A percentile compares a stretch with the other conserved stretches of the same genome.
These are phyloP conservation scores for Lepidocyrtoides sp. DNA, from an alignment of 2,888 invertebrate species.

Conservation along the genomic window DNA sequence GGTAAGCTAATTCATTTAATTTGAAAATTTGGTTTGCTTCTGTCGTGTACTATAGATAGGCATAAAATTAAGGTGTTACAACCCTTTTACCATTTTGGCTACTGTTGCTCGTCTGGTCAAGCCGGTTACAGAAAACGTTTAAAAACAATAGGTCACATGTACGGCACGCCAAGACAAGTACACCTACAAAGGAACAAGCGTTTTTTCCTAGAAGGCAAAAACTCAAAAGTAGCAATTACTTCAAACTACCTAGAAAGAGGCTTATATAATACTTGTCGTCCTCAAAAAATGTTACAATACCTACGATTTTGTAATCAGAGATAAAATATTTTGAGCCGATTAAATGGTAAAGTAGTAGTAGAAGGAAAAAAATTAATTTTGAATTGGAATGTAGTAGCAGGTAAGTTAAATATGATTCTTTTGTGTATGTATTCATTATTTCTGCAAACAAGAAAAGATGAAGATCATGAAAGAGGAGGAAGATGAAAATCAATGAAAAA, in stretches of 20 bases:
- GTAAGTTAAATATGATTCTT: neutral
- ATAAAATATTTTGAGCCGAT: conserved; percentile 49
- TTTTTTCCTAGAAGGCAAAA: conserved; percentile 48
- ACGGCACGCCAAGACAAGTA: neutral
- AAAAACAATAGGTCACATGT: conserved; percentile 66
- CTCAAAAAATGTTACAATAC: neutral
- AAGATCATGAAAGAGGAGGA: conserved; percentile 38
- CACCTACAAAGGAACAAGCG: neutral
- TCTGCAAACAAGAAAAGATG: neutral
- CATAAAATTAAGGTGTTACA: neutral
- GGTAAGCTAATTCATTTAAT: neutral
- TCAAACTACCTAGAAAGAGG: conserved; percentile 12
- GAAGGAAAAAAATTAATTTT: conserved; percentile 59
- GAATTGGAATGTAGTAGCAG: conserved; percentile 46
- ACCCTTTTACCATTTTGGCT: conserved; percentile 45
- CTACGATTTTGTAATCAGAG: conserved; percentile 9
- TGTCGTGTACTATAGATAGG: neutral
- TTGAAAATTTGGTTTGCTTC: neutral
- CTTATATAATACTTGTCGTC: conserved; percentile 53
- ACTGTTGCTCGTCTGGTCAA: conserved; percentile 60
- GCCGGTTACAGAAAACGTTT: conserved; percentile 69
- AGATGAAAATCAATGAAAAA: conserved; percentile 73
- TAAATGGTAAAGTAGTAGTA: neutral
- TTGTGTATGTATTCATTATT: neutral
- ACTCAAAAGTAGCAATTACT: conserved; percentile 45